Conservation (phyloP, 1,140 invertebrate species). For the Asobara japonica region DNA sequence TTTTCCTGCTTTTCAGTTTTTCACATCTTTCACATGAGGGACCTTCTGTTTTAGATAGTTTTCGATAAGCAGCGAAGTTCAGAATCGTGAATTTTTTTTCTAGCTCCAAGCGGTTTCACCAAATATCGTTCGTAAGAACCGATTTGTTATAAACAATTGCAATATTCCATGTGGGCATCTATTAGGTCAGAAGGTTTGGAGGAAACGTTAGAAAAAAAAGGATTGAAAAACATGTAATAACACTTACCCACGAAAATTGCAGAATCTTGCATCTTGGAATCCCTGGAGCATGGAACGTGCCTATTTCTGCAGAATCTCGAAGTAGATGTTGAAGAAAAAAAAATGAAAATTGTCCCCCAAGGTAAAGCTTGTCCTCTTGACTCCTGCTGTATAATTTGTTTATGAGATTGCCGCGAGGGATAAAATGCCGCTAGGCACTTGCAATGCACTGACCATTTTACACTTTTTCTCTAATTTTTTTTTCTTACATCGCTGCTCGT, state of each 20-base stretch:
- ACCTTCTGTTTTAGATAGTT: too few relatives aligned
- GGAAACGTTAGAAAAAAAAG: neutral
- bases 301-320: constrained; percentile 34
- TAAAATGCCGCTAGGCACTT: constrained; percentile 14
- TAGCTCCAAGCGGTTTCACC: too few relatives aligned
- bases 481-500: neutral
- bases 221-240: neutral
- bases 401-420: constrained; percentile 29
- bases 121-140: too few relatives aligned
- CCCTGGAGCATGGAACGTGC: constrained; percentile 52
- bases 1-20: too few relatives aligned
- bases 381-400: constrained; percentile 42
- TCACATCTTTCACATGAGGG: too few relatives aligned
- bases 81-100: too few relatives aligned
- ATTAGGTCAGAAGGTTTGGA: too few relatives aligned
- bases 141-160: too few relatives aligned
- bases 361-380: neutral
- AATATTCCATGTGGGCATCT: too few relatives aligned
- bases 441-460: neutral
- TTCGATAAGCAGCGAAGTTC: too few relatives aligned
- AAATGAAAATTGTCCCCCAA: constrained; percentile 46
- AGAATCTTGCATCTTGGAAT: neutral
- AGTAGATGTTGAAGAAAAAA: too few relatives aligned
- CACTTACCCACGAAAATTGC: neutral
- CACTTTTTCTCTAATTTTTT: neutral